Base-by-base conservation (phyloP, 2,113 vertebrate species). In the Chamaea fasciata region DNA sequence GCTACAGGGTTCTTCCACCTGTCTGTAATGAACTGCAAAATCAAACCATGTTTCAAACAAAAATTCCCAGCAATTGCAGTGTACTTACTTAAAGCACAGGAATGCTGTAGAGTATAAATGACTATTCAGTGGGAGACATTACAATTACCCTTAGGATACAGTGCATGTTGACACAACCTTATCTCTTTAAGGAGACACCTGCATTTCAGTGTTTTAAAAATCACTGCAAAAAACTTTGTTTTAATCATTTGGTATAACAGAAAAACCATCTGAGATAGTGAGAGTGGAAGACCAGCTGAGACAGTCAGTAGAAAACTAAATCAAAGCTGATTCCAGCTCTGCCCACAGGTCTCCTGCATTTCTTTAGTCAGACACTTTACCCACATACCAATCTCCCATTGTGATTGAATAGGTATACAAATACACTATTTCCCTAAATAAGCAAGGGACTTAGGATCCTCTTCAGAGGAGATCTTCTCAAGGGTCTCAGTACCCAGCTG, bases 171-270 rank as follows among this genome's bases (percentile, higher is more conserved):
- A 50, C 47, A 78, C 11, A 42, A 74, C 35, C 19, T 47, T 75
- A 17, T 3, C 10, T 35, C 55, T 94, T 90, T 47, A 63, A 62
- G 21, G 26, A 92, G 17, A 56, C 13, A 55, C 6, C 20, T 75
- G 64, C 31, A 60, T 78, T 71, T 70, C 15, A 81, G 5, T 46
- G 50, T 68, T 89, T 91, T 33, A 53, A 79, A 94, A 89, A 78
- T 71, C 64, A 84, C 31, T 49, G 31, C 26, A 60, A 87, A 60
- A 87, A 60, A 41, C 8, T 56, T 90, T 37, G 9, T 90, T 91
- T 83, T 53, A 71, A 52, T 71, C 0, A 2, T 37, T 56, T 55
- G 24, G 3, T 68, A 10, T 64, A 71, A 68, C 4, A 67, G 30
- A 56, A 90, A 50, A 23, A 90, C 50, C 6, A 70, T 28, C 35